Evolutionary conservation across 2,888 invertebrate species (phyloP).

Genomic region (Dynastes maya): DNA sequence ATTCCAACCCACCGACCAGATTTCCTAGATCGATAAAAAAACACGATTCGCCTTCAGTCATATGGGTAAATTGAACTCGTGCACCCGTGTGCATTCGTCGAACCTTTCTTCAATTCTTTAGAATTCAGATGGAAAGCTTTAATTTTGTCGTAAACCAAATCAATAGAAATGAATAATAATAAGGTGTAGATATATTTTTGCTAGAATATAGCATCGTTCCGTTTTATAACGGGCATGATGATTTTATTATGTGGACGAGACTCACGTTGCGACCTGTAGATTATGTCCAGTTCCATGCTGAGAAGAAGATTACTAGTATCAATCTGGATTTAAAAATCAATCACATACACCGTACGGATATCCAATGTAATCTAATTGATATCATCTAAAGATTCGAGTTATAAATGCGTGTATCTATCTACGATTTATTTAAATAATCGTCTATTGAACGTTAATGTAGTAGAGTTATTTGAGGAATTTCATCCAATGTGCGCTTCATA

Average conservation of each 20-base stretch:
- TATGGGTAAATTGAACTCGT: slow-evolving; percentile 50
- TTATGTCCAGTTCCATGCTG: slow-evolving; percentile 60
- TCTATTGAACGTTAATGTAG: slow-evolving; percentile 1
- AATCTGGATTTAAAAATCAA: slow-evolving; percentile 62
- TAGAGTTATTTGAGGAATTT: slow-evolving; percentile 2
- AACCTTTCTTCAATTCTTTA: neutral
- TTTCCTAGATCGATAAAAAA: slow-evolving; percentile 54
- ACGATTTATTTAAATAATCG: slow-evolving; percentile 21
- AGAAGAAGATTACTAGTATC: slow-evolving; percentile 61
- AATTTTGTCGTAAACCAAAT: slow-evolving; percentile 30
- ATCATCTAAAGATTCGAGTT: slow-evolving; percentile 50
- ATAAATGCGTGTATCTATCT: slow-evolving; percentile 3
- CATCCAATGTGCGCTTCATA: too few species aligned
- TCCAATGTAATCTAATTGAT: slow-evolving; percentile 58
- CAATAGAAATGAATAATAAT: slow-evolving; percentile 25
- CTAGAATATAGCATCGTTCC: slow-evolving; percentile 15
- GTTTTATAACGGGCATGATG: slow-evolving; percentile 47
- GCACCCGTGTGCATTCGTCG: slow-evolving; percentile 47
- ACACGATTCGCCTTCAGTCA: slow-evolving; percentile 53
- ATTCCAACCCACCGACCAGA: slow-evolving; percentile 47
- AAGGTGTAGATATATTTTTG: slow-evolving; percentile 9
- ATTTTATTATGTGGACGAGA: slow-evolving; percentile 55
- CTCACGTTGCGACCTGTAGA: slow-evolving; percentile 49
- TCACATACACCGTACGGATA: slow-evolving; percentile 58
- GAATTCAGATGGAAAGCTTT: slow-evolving; percentile 24